Evolutionary conservation across 1,140 invertebrate genomes (phyloP), one percentile per base, ranked within the genome.

Genomic region (Antheraea pernyi): DNA sequence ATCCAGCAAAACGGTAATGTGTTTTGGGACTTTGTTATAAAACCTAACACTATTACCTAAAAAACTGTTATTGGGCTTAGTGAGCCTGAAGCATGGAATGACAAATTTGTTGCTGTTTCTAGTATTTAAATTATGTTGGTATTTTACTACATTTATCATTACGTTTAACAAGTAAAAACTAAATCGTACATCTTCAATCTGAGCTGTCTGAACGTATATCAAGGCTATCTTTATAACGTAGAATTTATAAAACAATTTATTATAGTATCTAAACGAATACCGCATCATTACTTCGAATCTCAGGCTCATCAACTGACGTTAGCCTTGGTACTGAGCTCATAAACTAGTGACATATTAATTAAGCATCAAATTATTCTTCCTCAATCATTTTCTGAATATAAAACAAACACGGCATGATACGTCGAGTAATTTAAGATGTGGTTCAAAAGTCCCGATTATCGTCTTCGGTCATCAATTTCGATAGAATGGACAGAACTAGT

Each of bases 201-300:
- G 10, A 53, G 9, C 46, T 6, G 13, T 42, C 7, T 0, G 39
- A 9, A 42, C 39, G 39, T 63, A 30, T 7, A 7, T 36, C 30
- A 63, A 63, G 13, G 22, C 37, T 1, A 7, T 37, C 11, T 37
- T 63, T 63, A 63, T 30, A 30, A 30, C 3, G 11, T 63, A 63
- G 37, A 13, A 36, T 63, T 63, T 11, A 53, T 63, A 36, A 37
- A 63, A 63, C 61, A 63, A 37, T 36, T 63, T 63, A 37, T 63
- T 63, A 36, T 8, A n/a, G 13, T 3, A 63, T 63, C 37, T 19
- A 36, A 37, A 63, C 37, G 61, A 36, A 30, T 10, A 63, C 30
- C 61, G 61, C 11, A 37, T 63, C 61, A 63, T 63, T 13, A 63
- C n/a, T 10, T n/a, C 9, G n/a, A 37, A 18, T 22, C 3, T 13